Evolutionary conservation across 2,113 vertebrate genomes (phyloP), one percentile per base, ranked within the genome.

Genomic region (Antigone vipio): DNA sequence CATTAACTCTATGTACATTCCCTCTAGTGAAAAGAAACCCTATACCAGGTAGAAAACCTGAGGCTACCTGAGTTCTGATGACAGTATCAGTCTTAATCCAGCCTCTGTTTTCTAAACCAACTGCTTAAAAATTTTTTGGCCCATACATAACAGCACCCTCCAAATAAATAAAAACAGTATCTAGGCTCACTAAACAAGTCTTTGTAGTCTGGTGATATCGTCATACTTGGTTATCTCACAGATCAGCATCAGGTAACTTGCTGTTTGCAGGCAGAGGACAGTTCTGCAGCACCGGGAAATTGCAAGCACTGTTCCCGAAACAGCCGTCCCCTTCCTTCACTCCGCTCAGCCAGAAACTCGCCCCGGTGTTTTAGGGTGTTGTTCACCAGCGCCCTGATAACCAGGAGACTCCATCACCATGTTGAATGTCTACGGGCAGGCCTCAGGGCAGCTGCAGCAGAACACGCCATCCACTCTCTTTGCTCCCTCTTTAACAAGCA

Each of bases 331-430:
- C 9, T 29, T 89, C 45, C 38, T 52, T 42, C 66, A 18, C 21
- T 5, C 20, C 21, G 14, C 32, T 29, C 6, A 1, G 27, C 4
- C n/a, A 84, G 75, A 71, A 95, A 71, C 49, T 44, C 1, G 0
- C 12, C 29, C 29, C 0, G 1, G 22, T 49, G 15, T 47, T 69
- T 49, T 16, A 29, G 44, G 20, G 52, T 52, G 47, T 5, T 58
- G 9, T 2, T 84, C 66, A 18, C n/a, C 23, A 29, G 27, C 0
- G 0, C 8, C 29, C 45, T 16, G 24, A 30, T 72, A 50, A 53
- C 7, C 0, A 0, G 23, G 27, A 75, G 8, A 6, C 15, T 42
- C 56, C 9, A 6, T 24, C 58, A 27, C 32, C 34, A 11, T 1
- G 1, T 27, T 11, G 34, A 1, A 9, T 1, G 22, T 3, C 24